Percentiles rank a stretch among this genome's conserved stretches.
These are phyloP conservation scores for Ophioninae sp. DNA, from an alignment of 2,888 invertebrate genomes.

Conservation along the genomic window DNA sequence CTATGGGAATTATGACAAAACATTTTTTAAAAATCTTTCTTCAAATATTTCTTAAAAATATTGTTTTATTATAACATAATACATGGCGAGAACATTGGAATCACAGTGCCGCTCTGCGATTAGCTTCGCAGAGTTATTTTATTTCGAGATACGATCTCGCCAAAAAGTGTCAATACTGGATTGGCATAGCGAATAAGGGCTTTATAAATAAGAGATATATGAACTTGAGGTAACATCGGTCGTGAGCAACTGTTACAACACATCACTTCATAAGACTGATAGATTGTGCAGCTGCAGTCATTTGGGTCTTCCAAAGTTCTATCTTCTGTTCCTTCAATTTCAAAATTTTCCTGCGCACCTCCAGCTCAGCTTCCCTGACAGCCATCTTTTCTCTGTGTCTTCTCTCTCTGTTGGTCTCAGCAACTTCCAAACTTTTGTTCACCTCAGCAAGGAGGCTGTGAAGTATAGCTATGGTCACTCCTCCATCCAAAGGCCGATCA, in stretches of 20 bases:
- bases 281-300: slow-evolving; percentile 67
- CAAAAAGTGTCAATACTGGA: background rate
- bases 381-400: slow-evolving; percentile 72
- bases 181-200: background rate
- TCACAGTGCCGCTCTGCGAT: background rate
- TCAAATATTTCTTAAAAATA: background rate
- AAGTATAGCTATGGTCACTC: slow-evolving; percentile 26
- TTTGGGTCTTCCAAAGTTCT: slow-evolving; percentile 68
- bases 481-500: background rate
- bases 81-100: background rate
- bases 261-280: slow-evolving; percentile 32
- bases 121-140: background rate
- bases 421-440: slow-evolving; percentile 65
- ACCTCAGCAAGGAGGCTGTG: slow-evolving; percentile 66
- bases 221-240: background rate
- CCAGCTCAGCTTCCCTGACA: slow-evolving; percentile 69
- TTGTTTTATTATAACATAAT: background rate
- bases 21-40: background rate
- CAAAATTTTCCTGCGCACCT: slow-evolving; percentile 69
- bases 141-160: background rate
- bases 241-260: background rate
- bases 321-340: slow-evolving; percentile 73
- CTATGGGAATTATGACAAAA: too few relatives aligned
- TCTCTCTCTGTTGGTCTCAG: slow-evolving; percentile 70
- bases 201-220: background rate